Percentiles rank a stretch among this genome's conserved stretches.
These are phyloP conservation scores for Osmerus eperlanus DNA, from an alignment of 2,113 vertebrate genomes.

Conservation along the genomic window DNA sequence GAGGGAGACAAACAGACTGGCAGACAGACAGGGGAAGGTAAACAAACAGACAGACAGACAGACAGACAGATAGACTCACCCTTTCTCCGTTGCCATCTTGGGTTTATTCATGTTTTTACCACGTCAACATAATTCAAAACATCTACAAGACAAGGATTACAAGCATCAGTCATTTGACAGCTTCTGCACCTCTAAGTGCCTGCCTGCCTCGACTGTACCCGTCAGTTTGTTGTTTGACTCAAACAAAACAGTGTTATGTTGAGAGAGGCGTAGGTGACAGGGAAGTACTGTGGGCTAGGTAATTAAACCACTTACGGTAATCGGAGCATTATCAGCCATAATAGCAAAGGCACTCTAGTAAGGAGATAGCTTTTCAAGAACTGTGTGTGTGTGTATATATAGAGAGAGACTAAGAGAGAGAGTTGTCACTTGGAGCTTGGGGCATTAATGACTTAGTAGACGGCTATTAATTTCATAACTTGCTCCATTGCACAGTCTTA, in stretches of 20 bases:
- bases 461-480: too few species aligned
- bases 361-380: background rate
- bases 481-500: too few species aligned
- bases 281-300: conserved; percentile 19
- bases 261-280: conserved; percentile 32
- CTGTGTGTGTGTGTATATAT: background rate
- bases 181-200: background rate
- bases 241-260: conserved; percentile 30
- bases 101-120: conserved; percentile 85
- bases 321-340: background rate
- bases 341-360: conserved; percentile 2
- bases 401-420: too few species aligned
- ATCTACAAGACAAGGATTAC: conserved; percentile 60
- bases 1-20: background rate
- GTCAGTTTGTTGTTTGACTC: conserved; percentile 12
- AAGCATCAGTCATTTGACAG: background rate
- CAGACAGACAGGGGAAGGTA: background rate
- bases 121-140: conserved; percentile 74
- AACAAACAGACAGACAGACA: too few species aligned
- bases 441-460: too few species aligned
- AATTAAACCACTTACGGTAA: conserved; percentile 23
- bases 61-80: conserved; percentile 69
- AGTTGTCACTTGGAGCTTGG: too few species aligned
- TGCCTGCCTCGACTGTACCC: conserved; percentile 1
- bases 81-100: conserved; percentile 88